Evolutionary conservation across 2,888 invertebrate genomes (phyloP).

Genomic region (Pseudococcus viburni): DNA sequence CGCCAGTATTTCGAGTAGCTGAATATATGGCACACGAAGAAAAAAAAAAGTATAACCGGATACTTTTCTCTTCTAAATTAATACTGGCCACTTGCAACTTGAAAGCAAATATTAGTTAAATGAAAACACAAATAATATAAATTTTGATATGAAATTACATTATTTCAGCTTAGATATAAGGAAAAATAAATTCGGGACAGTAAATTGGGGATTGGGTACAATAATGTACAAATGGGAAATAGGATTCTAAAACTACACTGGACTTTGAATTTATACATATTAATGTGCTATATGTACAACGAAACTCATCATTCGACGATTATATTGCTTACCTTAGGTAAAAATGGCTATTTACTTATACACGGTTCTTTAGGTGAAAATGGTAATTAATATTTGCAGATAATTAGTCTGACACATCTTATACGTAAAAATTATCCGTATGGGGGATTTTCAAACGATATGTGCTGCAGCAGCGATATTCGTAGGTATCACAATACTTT

Average conservation of each 20-base stretch:
- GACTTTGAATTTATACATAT: not conserved
- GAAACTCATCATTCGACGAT: not conserved
- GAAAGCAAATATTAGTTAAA: not conserved
- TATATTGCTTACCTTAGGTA: conserved; percentile 2
- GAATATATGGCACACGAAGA: not conserved
- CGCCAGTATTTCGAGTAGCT: not conserved
- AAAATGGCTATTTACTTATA: not conserved
- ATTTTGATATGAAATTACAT: conserved; percentile 12
- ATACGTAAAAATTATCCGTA: conserved; percentile 5
- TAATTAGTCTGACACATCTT: not conserved
- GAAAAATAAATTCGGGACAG: not conserved
- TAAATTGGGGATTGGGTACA: not conserved
- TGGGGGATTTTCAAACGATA: conserved; percentile 39
- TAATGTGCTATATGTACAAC: conserved; percentile 1
- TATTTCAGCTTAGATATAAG: not conserved
- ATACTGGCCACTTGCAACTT: not conserved
- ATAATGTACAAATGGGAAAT: not conserved
- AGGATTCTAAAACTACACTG: not conserved
- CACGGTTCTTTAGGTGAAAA: not conserved
- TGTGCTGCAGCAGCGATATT: conserved; percentile 62
- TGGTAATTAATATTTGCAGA: not conserved
- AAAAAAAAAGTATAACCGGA: not conserved
- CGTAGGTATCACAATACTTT: conserved; percentile 61
- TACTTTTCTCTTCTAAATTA: not conserved
- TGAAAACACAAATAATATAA: conserved; percentile 29